Conservation (phyloP, 2,797 vertebrate genomes). For the Bucorvus abyssinicus region DNA sequence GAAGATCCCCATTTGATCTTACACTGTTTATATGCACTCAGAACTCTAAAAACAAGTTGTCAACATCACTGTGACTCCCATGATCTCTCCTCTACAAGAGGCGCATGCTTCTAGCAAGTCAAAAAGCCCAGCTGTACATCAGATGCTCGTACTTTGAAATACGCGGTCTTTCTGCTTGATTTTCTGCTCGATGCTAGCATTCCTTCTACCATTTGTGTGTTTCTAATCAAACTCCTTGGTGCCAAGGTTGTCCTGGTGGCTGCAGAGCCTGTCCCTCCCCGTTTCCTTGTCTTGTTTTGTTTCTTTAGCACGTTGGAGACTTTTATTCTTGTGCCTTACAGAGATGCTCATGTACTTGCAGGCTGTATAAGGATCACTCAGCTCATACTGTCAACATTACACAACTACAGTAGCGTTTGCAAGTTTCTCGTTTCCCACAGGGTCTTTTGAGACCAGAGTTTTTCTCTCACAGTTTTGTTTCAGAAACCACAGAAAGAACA, state of each 20-base stretch:
- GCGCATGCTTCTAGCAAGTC: neutral
- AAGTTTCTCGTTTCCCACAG: slow-evolving; percentile 72
- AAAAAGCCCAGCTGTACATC: neutral
- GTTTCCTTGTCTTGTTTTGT: neutral
- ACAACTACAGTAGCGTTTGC: slow-evolving; percentile 70
- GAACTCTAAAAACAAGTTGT: neutral
- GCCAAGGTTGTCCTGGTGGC: neutral
- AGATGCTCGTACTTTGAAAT: neutral
- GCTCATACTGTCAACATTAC: slow-evolving; percentile 70
- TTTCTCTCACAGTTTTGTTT: slow-evolving; percentile 73
- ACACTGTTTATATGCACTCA: fast-evolving
- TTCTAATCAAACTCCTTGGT: neutral
- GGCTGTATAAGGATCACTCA: slow-evolving; percentile 62
- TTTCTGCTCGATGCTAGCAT: neutral
- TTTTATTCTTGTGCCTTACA: neutral
- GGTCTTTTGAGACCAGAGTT: slow-evolving; percentile 66
- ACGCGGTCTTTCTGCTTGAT: neutral
- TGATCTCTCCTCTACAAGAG: neutral
- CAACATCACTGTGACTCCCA: neutral
- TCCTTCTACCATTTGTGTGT: neutral
- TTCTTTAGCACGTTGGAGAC: neutral
- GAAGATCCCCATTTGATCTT: neutral
- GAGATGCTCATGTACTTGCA: slow-evolving; percentile 20
- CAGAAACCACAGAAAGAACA: slow-evolving; percentile 75
- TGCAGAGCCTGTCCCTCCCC: neutral